Evolutionary conservation across 2,888 invertebrate species (phyloP).

Genomic region (Lithophane ornitopus): DNA sequence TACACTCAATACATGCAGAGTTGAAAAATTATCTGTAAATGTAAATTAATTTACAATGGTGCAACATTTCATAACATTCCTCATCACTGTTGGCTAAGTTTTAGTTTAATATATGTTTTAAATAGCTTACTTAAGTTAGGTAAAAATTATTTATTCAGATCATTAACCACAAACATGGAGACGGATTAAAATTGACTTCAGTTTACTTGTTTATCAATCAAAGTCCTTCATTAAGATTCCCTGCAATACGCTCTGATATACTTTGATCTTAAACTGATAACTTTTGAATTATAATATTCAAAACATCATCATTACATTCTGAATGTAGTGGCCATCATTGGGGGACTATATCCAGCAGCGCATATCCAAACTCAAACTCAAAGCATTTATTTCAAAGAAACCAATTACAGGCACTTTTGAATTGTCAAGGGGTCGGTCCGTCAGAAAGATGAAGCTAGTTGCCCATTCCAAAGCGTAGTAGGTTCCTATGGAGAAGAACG

Average conservation of each 20-base stretch:
- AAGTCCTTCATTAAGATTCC: slow-evolving; percentile 34
- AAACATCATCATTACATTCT: neutral
- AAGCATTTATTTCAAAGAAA: no score
- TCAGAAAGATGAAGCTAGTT: no score
- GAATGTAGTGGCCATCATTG: neutral
- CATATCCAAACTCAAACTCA: no score
- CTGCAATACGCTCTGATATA: slow-evolving; percentile 9
- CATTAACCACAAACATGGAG: slow-evolving; percentile 8
- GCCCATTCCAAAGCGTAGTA: no score
- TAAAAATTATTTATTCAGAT: slow-evolving; percentile 20
- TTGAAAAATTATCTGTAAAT: slow-evolving; percentile 43
- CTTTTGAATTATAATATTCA: neutral
- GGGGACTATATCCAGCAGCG: no score
- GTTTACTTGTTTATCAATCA: slow-evolving; percentile 14
- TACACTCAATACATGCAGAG: neutral
- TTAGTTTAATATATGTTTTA: neutral
- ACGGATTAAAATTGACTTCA: slow-evolving; percentile 22
- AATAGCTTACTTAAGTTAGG: neutral
- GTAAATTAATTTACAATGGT: slow-evolving; percentile 35
- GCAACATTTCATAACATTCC: slow-evolving; percentile 34
- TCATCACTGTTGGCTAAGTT: slow-evolving; percentile 8
- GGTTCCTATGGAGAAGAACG: no score
- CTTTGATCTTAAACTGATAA: neutral
- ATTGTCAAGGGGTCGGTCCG: no score
- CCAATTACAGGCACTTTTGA: no score